These are phyloP conservation scores for Yponomeuta cagnagella DNA, from an alignment of 2,888 invertebrate genomes.

Conservation along the genomic window DNA sequence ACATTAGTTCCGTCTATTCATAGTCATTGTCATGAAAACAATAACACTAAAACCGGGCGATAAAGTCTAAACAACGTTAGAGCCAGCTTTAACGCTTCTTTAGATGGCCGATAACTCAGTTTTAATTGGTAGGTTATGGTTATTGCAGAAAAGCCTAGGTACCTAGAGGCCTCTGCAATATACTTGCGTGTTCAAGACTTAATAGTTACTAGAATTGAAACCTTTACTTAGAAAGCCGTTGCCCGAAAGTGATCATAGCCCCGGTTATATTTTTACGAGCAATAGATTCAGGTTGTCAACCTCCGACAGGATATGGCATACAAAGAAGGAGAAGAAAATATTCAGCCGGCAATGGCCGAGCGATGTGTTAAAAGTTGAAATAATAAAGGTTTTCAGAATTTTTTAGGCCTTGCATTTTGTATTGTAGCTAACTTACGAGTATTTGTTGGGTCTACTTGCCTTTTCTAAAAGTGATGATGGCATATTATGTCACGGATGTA, in stretches of 20 bases:
- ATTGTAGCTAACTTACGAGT: too few relatives aligned
- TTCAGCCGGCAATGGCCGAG: too few relatives aligned
- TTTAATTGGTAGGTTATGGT: constrained; percentile 4
- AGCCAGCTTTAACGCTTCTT: background rate
- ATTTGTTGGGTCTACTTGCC: too few relatives aligned
- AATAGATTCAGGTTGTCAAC: too few relatives aligned
- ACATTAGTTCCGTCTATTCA: constrained; percentile 7
- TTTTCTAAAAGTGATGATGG: background rate
- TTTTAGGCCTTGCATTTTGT: too few relatives aligned
- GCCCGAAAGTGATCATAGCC: too few relatives aligned
- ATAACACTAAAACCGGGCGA: background rate
- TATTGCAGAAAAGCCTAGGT: background rate
- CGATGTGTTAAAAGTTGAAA: too few relatives aligned
- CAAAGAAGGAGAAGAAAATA: too few relatives aligned
- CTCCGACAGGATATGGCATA: too few relatives aligned
- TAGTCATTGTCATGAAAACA: background rate
- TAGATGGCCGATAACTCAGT: background rate
- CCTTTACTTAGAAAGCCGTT: too few relatives aligned
- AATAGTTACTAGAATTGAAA: background rate
- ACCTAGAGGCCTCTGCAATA: background rate
- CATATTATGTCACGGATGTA: background rate
- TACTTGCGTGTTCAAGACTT: background rate
- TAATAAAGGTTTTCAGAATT: too few relatives aligned
- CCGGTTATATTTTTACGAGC: too few relatives aligned
- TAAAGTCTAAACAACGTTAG: background rate